Conservation (phyloP, 2,888 invertebrate genomes). For the Hypomecis punctinalis region DNA sequence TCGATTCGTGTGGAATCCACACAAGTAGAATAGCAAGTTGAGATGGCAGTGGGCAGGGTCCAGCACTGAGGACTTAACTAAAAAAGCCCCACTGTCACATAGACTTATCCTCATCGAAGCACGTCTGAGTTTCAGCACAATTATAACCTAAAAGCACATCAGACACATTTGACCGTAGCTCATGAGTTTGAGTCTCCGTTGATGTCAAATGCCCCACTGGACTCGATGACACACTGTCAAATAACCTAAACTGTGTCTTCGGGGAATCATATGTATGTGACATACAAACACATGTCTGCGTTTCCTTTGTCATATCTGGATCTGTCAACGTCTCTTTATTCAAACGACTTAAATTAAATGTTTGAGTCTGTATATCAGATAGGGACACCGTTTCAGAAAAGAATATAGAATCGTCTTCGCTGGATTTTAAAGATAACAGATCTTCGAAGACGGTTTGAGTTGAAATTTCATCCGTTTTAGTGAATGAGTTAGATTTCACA, state of each 20-base stretch:
- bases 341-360: conserved; percentile 62
- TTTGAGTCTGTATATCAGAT: conserved; percentile 77
- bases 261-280: conserved; percentile 58
- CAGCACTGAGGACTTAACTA: background rate
- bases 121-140: conserved; percentile 71
- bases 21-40: too few species aligned
- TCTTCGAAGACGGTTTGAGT: conserved; percentile 76
- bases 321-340: conserved; percentile 71
- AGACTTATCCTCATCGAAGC: conserved; percentile 55
- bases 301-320: conserved; percentile 71
- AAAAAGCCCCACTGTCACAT: conserved; percentile 9
- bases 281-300: conserved; percentile 70
- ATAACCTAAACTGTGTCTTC: conserved; percentile 53
- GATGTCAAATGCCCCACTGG: conserved; percentile 61
- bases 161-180: conserved; percentile 47
- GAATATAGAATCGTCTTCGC: conserved; percentile 71
- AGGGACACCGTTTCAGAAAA: conserved; percentile 69
- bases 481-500: conserved; percentile 40
- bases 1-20: too few species aligned
- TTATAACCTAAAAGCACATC: conserved; percentile 65
- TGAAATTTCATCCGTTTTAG: conserved; percentile 71
- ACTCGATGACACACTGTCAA: conserved; percentile 64
- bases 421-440: conserved; percentile 64
- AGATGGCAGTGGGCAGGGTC: too few species aligned
- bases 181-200: conserved; percentile 70